Conservation (phyloP, 2,888 invertebrate species). For the Ochlodes sylvanus region DNA sequence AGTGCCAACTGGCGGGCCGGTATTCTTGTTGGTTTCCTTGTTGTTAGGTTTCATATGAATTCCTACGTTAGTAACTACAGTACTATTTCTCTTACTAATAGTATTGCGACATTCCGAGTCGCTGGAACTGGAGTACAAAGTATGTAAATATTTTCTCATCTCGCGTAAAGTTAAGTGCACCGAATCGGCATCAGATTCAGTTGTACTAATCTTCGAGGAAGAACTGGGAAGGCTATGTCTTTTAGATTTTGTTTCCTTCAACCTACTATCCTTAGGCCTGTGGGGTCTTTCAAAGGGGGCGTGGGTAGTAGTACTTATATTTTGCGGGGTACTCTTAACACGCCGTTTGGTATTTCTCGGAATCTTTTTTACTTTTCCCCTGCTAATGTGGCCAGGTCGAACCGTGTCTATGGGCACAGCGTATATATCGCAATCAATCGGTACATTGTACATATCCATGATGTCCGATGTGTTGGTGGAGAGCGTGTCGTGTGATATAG, state of each 20-base stretch:
- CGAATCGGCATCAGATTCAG: conserved; percentile 87
- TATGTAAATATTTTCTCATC: conserved; percentile 93
- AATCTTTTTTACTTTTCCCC: conserved; percentile 70
- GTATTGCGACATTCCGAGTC: conserved; percentile 85
- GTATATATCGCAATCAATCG: conserved; percentile 95
- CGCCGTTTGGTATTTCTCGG: conserved; percentile 71
- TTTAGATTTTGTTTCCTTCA: conserved; percentile 81
- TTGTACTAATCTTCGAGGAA: conserved; percentile 81
- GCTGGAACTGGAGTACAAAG: conserved; percentile 91
- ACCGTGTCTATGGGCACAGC: conserved; percentile 94
- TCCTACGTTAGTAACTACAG: conserved; percentile 75
- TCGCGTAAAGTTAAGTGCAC: conserved; percentile 94
- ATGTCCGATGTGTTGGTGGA: conserved; percentile 89
- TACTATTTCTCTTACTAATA: conserved; percentile 77
- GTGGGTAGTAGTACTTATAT: conserved; percentile 59
- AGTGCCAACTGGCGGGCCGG: conserved; percentile 41
- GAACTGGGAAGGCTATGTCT: conserved; percentile 89
- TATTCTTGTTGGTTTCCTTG: conserved; percentile 51
- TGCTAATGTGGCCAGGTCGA: conserved; percentile 79
- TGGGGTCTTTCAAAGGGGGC: conserved; percentile 58
- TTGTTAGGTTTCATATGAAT: conserved; percentile 66
- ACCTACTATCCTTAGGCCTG: conserved; percentile 63
- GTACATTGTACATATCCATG: conserved; percentile 94
- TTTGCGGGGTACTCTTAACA: conserved; percentile 66
- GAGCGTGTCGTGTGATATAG: conserved; percentile 94